Evolutionary conservation across 2,888 invertebrate species (phyloP).

Genomic region (Platycheirus albimanus): DNA sequence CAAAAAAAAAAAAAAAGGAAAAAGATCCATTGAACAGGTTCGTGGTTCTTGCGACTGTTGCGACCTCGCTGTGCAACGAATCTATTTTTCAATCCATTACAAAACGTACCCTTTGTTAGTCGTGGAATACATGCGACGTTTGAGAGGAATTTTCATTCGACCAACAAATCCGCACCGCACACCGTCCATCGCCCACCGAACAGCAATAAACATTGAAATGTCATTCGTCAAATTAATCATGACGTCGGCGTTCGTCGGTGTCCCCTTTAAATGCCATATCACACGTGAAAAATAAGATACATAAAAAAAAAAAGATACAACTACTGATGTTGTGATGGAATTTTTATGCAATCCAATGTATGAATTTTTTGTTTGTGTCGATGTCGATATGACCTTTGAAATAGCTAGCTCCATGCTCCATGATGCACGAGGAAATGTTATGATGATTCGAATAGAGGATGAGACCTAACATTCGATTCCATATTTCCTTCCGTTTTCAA

Average conservation of each 20-base stretch:
- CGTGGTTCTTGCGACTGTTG: conserved; percentile 25
- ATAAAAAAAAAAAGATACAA: background rate
- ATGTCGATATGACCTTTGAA: conserved; percentile 35
- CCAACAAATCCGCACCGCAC: conserved; percentile 29
- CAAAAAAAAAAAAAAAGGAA: background rate
- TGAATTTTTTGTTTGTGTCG: too few species aligned
- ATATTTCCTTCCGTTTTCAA: conserved; percentile 65
- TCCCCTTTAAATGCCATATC: conserved; percentile 43
- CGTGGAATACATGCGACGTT: conserved; percentile 5
- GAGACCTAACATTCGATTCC: conserved; percentile 31
- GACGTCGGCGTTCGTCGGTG: conserved; percentile 15
- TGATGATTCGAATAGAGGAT: conserved; percentile 1
- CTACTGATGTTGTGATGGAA: background rate
- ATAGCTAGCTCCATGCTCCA: too few species aligned
- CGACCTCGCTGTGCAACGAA: conserved; percentile 40
- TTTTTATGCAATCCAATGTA: background rate
- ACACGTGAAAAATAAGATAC: background rate
- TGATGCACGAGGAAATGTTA: background rate
- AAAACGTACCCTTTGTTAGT: conserved; percentile 33
- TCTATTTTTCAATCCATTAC: conserved; percentile 15
- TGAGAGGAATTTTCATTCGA: conserved; percentile 26
- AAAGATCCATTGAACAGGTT: conserved; percentile 47
- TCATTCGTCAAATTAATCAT: conserved; percentile 56
- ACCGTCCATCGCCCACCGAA: too few species aligned
- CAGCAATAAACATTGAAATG: conserved; percentile 52